Evolutionary conservation across 2,797 vertebrate species (phyloP).

Genomic region (Phalloptychus januarius): DNA sequence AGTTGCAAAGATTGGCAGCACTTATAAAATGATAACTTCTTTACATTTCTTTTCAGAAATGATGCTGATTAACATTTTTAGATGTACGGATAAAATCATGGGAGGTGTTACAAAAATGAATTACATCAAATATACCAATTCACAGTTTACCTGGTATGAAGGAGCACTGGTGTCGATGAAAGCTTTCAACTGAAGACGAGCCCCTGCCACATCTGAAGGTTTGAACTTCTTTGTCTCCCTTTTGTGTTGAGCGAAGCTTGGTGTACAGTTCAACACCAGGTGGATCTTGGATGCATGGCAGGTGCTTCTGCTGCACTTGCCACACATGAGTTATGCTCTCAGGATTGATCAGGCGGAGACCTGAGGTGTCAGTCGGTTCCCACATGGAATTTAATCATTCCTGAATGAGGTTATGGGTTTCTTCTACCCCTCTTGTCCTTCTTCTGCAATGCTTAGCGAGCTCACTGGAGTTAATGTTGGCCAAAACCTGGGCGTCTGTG

Average conservation of each 20-base stretch:
- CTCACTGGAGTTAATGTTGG: not conserved
- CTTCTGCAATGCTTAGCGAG: not conserved
- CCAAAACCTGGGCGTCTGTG: not conserved
- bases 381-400: not conserved
- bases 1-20: not conserved
- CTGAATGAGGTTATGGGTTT: not conserved
- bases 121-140: not conserved
- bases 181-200: too few relatives aligned
- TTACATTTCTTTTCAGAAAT: not conserved
- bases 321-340: not conserved
- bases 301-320: not conserved
- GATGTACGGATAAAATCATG: not conserved
- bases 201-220: too few relatives aligned
- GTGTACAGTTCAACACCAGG: not conserved
- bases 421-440: not conserved
- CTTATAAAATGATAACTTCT: not conserved
- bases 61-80: not conserved
- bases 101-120: not conserved
- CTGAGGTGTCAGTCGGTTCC: not conserved
- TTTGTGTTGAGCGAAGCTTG: not conserved
- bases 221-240: not conserved
- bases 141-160: not conserved
- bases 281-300: not conserved
- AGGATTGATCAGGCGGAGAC: not conserved
- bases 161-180: not conserved